Percentiles rank a stretch among this genome's conserved stretches.
phyloP scores from a whole-genome alignment of 2,888 invertebrate genomes.

The Dryococelus australis region DNA sequence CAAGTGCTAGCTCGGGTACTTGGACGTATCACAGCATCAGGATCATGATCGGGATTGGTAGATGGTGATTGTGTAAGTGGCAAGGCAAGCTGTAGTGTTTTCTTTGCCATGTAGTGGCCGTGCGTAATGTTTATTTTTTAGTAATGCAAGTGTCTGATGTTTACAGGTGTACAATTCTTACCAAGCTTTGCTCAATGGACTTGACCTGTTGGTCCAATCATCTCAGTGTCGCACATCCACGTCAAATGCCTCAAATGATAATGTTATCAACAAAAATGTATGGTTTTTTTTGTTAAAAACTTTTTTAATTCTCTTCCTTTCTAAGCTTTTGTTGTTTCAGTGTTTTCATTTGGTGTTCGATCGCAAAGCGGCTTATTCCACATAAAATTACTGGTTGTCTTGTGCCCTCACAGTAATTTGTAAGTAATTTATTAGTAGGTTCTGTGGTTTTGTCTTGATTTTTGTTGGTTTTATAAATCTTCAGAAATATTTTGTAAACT shows the following conservation, averaged over 20 bases:
- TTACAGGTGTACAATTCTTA: slow-evolving; percentile 71
- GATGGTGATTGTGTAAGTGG: neutral
- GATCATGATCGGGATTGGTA: neutral
- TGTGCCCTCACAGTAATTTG: neutral
- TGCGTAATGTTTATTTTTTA: neutral
- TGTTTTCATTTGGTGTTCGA: neutral
- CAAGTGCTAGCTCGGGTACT: neutral
- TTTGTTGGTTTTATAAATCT: neutral
- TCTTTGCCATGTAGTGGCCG: slow-evolving; percentile 16
- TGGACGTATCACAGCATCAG: neutral
- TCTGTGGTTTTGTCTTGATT: neutral
- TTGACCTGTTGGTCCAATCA: slow-evolving; percentile 72
- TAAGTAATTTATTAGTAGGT: neutral
- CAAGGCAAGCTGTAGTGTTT: neutral
- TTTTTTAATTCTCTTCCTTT: slow-evolving; percentile 1
- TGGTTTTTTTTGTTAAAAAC: slow-evolving; percentile 33
- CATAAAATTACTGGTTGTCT: neutral
- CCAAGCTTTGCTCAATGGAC: slow-evolving; percentile 70
- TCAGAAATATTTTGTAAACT: neutral
- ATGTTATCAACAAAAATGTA: slow-evolving; percentile 47
- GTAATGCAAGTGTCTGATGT: slow-evolving; percentile 30
- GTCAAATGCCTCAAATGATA: slow-evolving; percentile 42
- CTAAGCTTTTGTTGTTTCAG: neutral
- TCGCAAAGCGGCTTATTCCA: neutral
- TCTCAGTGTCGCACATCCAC: slow-evolving; percentile 64